Evolutionary conservation across 2,888 invertebrate genomes (phyloP), one percentile per base, ranked within the genome.

Genomic region (Aphrophora alni): DNA sequence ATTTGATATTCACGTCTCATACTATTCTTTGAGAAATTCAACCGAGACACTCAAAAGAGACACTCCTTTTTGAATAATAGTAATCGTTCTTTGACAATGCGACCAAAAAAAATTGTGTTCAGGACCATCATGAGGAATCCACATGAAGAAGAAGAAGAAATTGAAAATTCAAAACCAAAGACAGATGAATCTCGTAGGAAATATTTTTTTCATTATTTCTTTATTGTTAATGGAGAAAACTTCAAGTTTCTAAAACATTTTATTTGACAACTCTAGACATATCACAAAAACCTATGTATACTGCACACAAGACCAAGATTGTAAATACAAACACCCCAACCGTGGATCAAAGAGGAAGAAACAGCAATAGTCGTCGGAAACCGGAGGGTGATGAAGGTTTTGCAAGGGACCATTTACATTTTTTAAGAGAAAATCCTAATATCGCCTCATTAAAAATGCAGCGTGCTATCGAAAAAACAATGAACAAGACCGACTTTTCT

Each of bases 161-260:
- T 26, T 77, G n/a, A n/a, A 27, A 68, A 69, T 21, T 1, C 0
- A 77, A 69, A 27, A 5, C 7, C 59, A n/a, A 77, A 77, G 28
- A 68, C 1, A 68, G 28, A n/a, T 26, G 68, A 59, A 33, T 77
- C 77, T 26, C 59, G 77, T 21, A 59, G 77, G 68, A 59, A 69
- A 21, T 77, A 77, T 12, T 68, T 69, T 26, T 77, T 77, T 69
- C 17, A 28, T 21, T 77, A 77, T 24, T 77, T 68, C 69, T 77
- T 77, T 69, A 27, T 3, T 28, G 33, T 68, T 68, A 77, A 69
- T 17, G 77, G 68, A 4, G 68, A 77, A 69, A 77, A 69, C 7
- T 77, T 24, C 68, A 77, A n/a, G 77, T 77, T 1, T 77, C 69
- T 28, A 77, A 77, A 68, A 26, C 26, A 10, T 77, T 77, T 77